Evolutionary conservation across 2,888 invertebrate genomes (phyloP).

Genomic region (Philereme vetulata): DNA sequence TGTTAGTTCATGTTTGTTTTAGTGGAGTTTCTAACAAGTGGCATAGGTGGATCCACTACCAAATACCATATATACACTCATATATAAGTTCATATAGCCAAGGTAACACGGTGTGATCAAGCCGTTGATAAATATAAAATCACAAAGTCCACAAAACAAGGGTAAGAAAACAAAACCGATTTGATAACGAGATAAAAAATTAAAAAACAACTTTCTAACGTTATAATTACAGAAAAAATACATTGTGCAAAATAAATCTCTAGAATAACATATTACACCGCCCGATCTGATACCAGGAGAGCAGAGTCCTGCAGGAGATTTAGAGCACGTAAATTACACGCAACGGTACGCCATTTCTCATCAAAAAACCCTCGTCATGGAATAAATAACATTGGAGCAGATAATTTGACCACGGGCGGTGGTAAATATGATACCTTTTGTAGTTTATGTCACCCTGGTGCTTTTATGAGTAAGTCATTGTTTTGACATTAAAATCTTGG

Average conservation of each 20-base stretch:
- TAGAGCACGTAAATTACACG: conserved; percentile 59
- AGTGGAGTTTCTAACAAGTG: too few species aligned
- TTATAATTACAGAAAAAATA: conserved; percentile 15
- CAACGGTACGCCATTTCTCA: conserved; percentile 58
- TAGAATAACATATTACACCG: conserved; percentile 39
- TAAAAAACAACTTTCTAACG: conserved; percentile 1
- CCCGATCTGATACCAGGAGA: conserved; percentile 53
- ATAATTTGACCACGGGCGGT: conserved; percentile 53
- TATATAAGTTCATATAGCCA: too few species aligned
- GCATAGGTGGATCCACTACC: too few species aligned
- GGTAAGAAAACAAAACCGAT: too few species aligned
- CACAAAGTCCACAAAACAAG: too few species aligned
- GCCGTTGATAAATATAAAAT: too few species aligned
- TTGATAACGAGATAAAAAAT: too few species aligned
- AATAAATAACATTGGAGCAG: conserved; percentile 54
- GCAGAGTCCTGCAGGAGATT: conserved; percentile 52
- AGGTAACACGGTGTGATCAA: too few species aligned
- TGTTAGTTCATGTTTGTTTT: conserved; percentile 13
- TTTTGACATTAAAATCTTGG: conserved; percentile 21
- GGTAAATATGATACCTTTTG: conserved; percentile 53
- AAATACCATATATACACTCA: too few species aligned
- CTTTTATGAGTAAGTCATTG: conserved; percentile 41
- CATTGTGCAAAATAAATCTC: conserved; percentile 31
- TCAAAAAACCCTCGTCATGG: conserved; percentile 69
- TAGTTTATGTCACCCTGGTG: conserved; percentile 51